Base-by-base conservation (phyloP, 2,888 invertebrate species). In the Orthosia incerta region DNA sequence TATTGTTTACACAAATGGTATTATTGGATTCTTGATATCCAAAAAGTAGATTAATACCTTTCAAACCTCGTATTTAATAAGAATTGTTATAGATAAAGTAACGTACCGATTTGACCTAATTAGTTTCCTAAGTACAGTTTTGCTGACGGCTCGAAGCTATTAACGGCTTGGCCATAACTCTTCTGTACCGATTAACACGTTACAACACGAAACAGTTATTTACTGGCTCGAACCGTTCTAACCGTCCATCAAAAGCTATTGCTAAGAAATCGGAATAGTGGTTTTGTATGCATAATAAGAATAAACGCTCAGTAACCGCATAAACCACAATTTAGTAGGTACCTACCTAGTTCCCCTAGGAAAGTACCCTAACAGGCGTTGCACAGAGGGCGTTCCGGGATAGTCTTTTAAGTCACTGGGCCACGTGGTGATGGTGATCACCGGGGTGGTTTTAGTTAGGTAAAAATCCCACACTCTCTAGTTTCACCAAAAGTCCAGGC, bases 151-250 rank as follows among this genome's bases (percentile, higher is more conserved):
- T 56, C 7, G n/a, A 56, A 67, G 13, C 15, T 20, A 61, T 53
- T 72, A 59, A 48, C 61, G 20, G 20, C 48, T 39, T 23, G 51
- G 57, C 20, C 13, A 63, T 61, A 50, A 59, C 71, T 18, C 31
- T 76, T 31, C 23, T 31, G 16, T 48, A 60, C 7, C 53, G 20
- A 45, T 20, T 45, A 63, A 46, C 39, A 15, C 20, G 53, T 56
- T 72, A 18, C 67, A 55, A 45, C 81, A 61, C 65, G 51, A 13
- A n/a, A 66, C 80, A 62, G 61, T 57, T 79, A 61, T 51, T 46
- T 48, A 56, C 62, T 39, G 18, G 11, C 50, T 57, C 39, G 12
- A 4, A 53, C 45, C 20, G 48, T 60, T 50, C 20, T 18, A 39
- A 51, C 20, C 50, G 60, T 80, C 31, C 26, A 80, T 80, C 63